Conservation (phyloP, 92 coral and sea anemone genomes). For the Bergia sp. region DNA sequence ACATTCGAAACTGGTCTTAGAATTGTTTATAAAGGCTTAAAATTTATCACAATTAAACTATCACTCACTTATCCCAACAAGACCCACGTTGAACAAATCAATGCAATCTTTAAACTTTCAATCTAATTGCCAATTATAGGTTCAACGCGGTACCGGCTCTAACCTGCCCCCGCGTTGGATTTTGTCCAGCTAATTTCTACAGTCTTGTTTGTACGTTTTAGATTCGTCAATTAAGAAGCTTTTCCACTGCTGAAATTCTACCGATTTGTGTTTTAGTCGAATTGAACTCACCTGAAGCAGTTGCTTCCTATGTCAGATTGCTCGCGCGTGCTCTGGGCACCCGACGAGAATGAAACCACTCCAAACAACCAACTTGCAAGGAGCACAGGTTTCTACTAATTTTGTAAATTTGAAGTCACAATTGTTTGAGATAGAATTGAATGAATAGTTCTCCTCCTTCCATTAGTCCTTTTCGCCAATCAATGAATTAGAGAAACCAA, state of each 20-base stretch:
- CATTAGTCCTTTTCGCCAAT: not conserved
- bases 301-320: not conserved
- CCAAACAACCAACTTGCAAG: not conserved
- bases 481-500: conserved; percentile 12
- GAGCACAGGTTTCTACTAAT: not conserved
- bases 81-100: not conserved
- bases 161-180: not conserved
- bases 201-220: not conserved
- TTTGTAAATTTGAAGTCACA: not conserved
- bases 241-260: not conserved
- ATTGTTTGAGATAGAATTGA: not conserved
- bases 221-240: not conserved
- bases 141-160: not conserved
- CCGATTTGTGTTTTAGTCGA: not conserved
- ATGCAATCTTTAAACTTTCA: not conserved
- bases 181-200: not conserved
- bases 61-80: too few relatives aligned
- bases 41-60: too few relatives aligned
- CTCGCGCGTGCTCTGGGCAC: not conserved
- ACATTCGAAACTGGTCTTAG: not conserved
- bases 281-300: not conserved
- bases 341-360: not conserved
- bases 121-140: not conserved
- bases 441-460: conserved; percentile 1
- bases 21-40: too few relatives aligned